Conservation (phyloP, 2,888 invertebrate species). For the Boloria euphrosyne region DNA sequence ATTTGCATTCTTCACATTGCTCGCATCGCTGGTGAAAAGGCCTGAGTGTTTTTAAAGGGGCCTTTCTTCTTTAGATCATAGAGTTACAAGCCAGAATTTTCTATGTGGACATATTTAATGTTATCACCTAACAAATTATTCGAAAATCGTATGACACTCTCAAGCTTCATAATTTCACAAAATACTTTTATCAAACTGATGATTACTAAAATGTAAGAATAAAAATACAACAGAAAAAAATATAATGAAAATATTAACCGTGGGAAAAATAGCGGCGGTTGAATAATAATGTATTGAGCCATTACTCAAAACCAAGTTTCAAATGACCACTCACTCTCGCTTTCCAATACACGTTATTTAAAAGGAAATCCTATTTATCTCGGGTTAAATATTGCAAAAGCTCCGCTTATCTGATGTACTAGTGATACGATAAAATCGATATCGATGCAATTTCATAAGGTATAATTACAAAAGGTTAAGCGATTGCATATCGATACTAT, state of each 20-base stretch:
- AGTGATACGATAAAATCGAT: conserved; percentile 28
- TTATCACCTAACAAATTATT: no score
- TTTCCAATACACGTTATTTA: conserved; percentile 26
- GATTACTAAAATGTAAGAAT: background rate
- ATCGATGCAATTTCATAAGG: conserved; percentile 19
- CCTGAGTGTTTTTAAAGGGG: conserved; percentile 13
- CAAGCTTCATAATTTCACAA: background rate
- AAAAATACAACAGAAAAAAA: background rate
- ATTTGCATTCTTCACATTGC: conserved; percentile 31
- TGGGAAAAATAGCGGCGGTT: conserved; percentile 2
- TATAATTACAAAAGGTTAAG: conserved; percentile 22
- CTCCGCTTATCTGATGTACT: conserved; percentile 21
- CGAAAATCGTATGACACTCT: no score
- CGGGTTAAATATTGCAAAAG: conserved; percentile 21
- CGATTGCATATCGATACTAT: conserved; percentile 11
- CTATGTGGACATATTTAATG: background rate
- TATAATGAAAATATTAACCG: background rate
- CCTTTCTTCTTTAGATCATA: background rate
- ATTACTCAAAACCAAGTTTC: conserved; percentile 11
- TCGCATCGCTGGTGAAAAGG: conserved; percentile 22
- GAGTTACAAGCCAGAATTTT: background rate
- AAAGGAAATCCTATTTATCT: conserved; percentile 28
- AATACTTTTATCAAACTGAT: background rate
- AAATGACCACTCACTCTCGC: conserved; percentile 17
- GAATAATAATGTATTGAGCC: background rate